Percentiles rank a stretch among this genome's conserved stretches.
These are phyloP conservation scores for Gorsachius goisagi DNA, from an alignment of 2,113 vertebrate genomes.

Conservation along the genomic window DNA sequence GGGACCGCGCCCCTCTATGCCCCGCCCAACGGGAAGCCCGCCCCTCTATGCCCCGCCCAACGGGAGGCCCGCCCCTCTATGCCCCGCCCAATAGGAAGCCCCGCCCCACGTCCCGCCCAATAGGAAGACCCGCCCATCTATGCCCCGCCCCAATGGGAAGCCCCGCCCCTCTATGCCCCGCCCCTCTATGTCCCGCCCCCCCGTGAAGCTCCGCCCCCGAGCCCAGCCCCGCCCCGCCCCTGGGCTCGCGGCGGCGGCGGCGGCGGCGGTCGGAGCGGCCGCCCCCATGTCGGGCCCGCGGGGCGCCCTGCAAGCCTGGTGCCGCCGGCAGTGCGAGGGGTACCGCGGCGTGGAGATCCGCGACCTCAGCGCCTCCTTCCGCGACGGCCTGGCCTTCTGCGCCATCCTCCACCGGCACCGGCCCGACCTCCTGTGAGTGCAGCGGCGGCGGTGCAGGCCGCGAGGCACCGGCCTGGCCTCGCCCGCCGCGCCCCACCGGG, in stretches of 20 bases:
- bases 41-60: too few relatives aligned
- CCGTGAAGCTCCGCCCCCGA: neutral
- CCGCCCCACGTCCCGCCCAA: too few relatives aligned
- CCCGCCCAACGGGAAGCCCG: too few relatives aligned
- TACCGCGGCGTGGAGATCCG: constrained; percentile 87
- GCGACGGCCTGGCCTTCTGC: constrained; percentile 94
- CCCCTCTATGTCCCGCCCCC: too few relatives aligned
- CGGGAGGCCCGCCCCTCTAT: too few relatives aligned
- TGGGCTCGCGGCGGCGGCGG: neutral
- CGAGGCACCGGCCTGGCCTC: neutral
- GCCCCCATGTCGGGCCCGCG: constrained; percentile 84
- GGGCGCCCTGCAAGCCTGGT: constrained; percentile 90
- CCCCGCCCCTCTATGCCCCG: too few relatives aligned
- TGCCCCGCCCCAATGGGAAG: too few relatives aligned
- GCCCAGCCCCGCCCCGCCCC: neutral
- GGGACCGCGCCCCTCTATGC: too few relatives aligned
- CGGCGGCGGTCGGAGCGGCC: neutral
- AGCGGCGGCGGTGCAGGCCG: constrained; percentile 29
- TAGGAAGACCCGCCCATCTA: too few relatives aligned
- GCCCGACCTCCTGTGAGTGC: constrained; percentile 93
- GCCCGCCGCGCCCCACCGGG: neutral
- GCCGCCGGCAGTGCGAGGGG: constrained; percentile 85
- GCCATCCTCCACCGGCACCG: constrained; percentile 93
- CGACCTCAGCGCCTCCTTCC: constrained; percentile 93
- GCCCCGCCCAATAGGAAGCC: too few relatives aligned